Base-by-base conservation (phyloP, 2,797 vertebrate genomes). In the Sebastes jordani region DNA sequence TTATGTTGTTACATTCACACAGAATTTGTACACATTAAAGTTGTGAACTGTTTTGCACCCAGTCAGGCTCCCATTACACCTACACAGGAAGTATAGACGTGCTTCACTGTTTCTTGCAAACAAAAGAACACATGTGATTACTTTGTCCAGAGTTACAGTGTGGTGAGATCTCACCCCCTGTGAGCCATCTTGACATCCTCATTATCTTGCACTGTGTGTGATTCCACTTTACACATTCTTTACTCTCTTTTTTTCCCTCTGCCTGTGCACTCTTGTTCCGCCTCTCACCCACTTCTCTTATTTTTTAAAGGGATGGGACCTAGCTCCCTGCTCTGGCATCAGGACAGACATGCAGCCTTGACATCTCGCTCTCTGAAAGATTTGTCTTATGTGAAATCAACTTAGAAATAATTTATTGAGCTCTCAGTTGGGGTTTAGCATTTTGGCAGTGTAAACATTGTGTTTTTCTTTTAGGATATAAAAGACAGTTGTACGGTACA, bases 331-430 rank as follows among this genome's bases (percentile, higher is more conserved):
- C 66, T 83, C 18, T 81, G 88, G 88, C 80, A 60, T 13, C 3
- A 0, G 63, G 67, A 83, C 72, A 86, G 42, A 80, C 79, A 55
- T 4, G 32, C 11, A 22, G 63, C 55, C 34, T 66, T 81, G 81
- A 75, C 74, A 30, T 49, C 59, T 80, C 18, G 54, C 67, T 61
- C 67, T 32, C 64, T 75, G 11, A 78, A 75, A 78, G 54, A 81
- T 82, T 65, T 66, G 64, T 64, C 64, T 67, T 13, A 69, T 22
- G 55, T 79, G 65, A 84, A 91, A 66, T 70, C 78, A 83, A 68
- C 68, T 73, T 25, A 27, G 20, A 81, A 91, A 86, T 85, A 27
- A 89, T 87, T 84, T 29, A 86, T 70, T 29, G 65, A 72, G 80
- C 64, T 76, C 62, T 73, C 74, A 67, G 56, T 29, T 69, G 67